Conservation (phyloP, 2,113 vertebrate species). For the Orycteropus afer region DNA sequence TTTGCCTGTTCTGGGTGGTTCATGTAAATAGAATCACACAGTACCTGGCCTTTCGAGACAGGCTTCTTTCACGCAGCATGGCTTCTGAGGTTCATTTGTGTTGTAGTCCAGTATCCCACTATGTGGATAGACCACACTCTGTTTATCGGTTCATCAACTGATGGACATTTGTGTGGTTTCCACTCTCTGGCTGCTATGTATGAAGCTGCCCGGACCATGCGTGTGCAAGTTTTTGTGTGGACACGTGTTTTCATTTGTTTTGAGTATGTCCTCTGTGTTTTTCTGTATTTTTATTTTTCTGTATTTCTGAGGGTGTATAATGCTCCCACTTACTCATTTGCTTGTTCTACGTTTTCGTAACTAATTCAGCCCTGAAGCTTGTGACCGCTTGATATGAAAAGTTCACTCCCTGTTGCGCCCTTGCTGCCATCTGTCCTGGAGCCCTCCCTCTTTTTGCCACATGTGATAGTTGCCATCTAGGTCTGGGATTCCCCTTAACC, state of each 20-base stretch:
- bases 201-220: background rate
- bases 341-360: background rate
- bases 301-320: background rate
- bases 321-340: background rate
- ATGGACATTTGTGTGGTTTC: background rate
- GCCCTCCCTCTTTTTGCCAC: background rate
- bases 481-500: background rate
- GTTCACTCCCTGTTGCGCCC: background rate
- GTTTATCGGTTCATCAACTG: background rate
- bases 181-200: background rate
- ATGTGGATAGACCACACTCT: background rate
- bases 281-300: background rate
- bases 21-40: background rate
- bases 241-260: background rate
- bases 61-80: background rate
- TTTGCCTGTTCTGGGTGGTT: background rate
- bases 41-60: background rate
- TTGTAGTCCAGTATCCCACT: background rate
- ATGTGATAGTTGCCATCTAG: background rate
- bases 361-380: conserved; percentile 7
- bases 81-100: background rate
- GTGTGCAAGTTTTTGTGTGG: background rate
- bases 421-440: background rate
- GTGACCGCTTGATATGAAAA: background rate
- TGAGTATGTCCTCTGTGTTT: background rate